Conservation (phyloP, 1,140 invertebrate species). For the Bursaphelenchus mucronatus region DNA sequence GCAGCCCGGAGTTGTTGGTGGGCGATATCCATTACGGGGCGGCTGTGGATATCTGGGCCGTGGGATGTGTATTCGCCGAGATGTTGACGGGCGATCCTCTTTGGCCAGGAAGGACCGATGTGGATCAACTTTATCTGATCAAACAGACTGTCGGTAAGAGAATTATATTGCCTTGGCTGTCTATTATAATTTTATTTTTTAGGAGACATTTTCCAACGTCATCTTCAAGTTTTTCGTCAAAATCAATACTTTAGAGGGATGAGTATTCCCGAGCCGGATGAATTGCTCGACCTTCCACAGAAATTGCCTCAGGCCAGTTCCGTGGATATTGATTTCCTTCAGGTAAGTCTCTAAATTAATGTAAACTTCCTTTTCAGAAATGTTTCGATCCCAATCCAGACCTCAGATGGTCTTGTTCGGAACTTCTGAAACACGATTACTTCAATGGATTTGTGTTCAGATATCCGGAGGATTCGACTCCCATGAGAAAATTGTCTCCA, state of each 20-base stretch:
- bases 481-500: slow-evolving; percentile 3
- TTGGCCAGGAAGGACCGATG: slow-evolving; percentile 75
- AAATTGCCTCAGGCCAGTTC: slow-evolving; percentile 33
- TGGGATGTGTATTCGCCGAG: slow-evolving; percentile 89
- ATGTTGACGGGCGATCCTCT: slow-evolving; percentile 93
- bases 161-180: slow-evolving; percentile 3
- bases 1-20: slow-evolving; percentile 80
- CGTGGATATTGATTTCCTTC: slow-evolving; percentile 27
- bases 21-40: slow-evolving; percentile 95
- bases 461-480: slow-evolving; percentile 4
- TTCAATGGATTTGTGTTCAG: slow-evolving; percentile 64
- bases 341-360: slow-evolving; percentile 17
- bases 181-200: slow-evolving; percentile 33
- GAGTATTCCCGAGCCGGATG: slow-evolving; percentile 76
- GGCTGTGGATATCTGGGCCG: slow-evolving; percentile 93
- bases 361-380: slow-evolving; percentile 67
- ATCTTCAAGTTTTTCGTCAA: slow-evolving; percentile 87
- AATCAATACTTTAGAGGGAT: slow-evolving; percentile 88
- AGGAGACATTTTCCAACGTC: slow-evolving; percentile 83
- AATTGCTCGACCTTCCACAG: slow-evolving; percentile 59
- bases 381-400: slow-evolving; percentile 89
- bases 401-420: slow-evolving; percentile 80
- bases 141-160: slow-evolving; percentile 71
- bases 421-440: slow-evolving; percentile 80
- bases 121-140: slow-evolving; percentile 94